Evolutionary conservation across 2,113 vertebrate genomes (phyloP).

Genomic region (Apus apus): DNA sequence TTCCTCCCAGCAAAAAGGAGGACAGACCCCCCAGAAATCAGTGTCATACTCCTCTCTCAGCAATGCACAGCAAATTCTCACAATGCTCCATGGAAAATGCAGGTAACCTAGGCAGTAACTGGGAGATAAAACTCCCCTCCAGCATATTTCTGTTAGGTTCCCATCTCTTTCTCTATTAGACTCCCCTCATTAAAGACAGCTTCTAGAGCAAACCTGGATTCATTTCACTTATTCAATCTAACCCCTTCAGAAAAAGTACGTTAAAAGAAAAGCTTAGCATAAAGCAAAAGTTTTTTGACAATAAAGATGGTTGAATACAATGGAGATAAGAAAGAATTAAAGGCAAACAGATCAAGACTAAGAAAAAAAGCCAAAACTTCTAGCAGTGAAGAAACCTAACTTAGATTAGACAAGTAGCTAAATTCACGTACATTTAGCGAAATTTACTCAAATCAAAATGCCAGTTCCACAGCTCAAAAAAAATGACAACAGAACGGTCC

Average conservation of each 20-base stretch:
- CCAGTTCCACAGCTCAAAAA: neutral
- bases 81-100: neutral
- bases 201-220: neutral
- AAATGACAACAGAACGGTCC: neutral
- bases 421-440: neutral
- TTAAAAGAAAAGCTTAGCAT: neutral
- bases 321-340: neutral
- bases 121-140: neutral
- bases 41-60: neutral
- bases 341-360: neutral
- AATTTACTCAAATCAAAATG: neutral
- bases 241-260: neutral
- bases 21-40: neutral
- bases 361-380: neutral
- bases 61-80: neutral
- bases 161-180: neutral
- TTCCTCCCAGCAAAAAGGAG: neutral
- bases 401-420: neutral
- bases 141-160: neutral
- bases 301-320: neutral
- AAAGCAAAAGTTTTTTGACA: neutral
- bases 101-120: neutral
- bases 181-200: neutral
- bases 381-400: neutral
- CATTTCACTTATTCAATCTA: neutral